A percentile compares a stretch with the other conserved stretches of the same genome.
Evolutionary conservation across 2,113 vertebrate species (phyloP).

Genomic region (Nestor notabilis): DNA sequence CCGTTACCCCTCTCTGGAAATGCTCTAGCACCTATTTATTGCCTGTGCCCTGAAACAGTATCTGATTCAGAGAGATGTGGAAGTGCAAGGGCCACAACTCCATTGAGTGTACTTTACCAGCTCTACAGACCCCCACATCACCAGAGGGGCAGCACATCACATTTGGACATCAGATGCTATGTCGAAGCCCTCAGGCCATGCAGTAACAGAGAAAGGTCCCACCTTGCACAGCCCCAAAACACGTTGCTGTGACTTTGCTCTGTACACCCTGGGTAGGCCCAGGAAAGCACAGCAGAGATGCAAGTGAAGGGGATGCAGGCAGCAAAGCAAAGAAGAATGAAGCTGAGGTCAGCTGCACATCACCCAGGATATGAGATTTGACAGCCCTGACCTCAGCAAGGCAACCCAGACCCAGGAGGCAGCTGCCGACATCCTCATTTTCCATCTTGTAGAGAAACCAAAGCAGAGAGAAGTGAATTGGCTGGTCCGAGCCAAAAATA

Average conservation of each 20-base stretch:
- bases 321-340: background rate
- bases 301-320: background rate
- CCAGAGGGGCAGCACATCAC: background rate
- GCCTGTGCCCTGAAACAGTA: background rate
- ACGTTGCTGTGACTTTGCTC: background rate
- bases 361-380: background rate
- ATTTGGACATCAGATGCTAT: background rate
- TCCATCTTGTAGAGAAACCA: background rate
- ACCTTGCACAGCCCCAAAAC: background rate
- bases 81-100: background rate
- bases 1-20: background rate
- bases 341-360: background rate
- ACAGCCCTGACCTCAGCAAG: background rate
- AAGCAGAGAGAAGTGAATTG: background rate
- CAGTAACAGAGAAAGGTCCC: background rate
- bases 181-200: background rate
- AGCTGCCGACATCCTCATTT: background rate
- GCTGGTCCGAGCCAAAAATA: conserved; percentile 22
- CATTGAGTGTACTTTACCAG: fast-evolving
- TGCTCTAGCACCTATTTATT: background rate
- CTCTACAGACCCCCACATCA: background rate
- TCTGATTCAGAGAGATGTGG: background rate
- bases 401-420: background rate
- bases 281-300: background rate
- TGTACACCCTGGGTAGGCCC: fast-evolving